phyloP scores from a whole-genome alignment of 2,888 invertebrate species.

The Drosophila histrio region DNA sequence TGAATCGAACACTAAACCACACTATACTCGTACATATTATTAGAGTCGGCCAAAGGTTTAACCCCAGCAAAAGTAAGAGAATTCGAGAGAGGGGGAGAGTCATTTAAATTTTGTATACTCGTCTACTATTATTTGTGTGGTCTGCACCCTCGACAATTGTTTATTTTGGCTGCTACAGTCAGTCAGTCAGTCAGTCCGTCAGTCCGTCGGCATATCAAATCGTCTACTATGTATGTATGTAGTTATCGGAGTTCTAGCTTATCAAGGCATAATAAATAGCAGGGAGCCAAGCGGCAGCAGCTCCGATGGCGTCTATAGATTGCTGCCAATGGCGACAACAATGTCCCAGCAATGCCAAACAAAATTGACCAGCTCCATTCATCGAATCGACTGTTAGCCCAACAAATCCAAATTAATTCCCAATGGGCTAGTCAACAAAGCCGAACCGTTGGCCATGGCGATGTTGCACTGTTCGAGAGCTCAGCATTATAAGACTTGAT shows the following conservation, averaged over 20 bases:
- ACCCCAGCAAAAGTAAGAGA: slow-evolving; percentile 1
- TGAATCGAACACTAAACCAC: background rate
- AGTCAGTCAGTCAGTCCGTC: no score
- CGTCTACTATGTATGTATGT: no score
- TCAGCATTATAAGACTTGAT: slow-evolving; percentile 52
- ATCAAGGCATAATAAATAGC: slow-evolving; percentile 69
- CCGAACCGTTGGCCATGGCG: slow-evolving; percentile 33
- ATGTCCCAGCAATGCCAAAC: slow-evolving; percentile 59
- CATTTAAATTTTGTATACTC: slow-evolving; percentile 41
- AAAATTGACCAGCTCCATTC: slow-evolving; percentile 71
- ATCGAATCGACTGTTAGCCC: slow-evolving; percentile 41
- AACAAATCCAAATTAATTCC: slow-evolving; percentile 77
- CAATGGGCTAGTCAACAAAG: slow-evolving; percentile 73
- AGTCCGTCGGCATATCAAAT: slow-evolving; percentile 28
- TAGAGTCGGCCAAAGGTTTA: slow-evolving; percentile 6
- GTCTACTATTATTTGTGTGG: background rate
- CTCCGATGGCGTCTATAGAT: slow-evolving; percentile 76
- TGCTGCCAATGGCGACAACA: slow-evolving; percentile 71
- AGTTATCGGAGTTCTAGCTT: slow-evolving; percentile 55
- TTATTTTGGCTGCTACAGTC: slow-evolving; percentile 53
- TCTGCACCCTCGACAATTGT: slow-evolving; percentile 40
- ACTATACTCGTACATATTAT: background rate
- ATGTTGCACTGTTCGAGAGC: slow-evolving; percentile 33
- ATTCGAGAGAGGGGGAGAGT: background rate
- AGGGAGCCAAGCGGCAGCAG: slow-evolving; percentile 71